Percentiles rank a stretch among this genome's conserved stretches.
Evolutionary conservation across 92 coral and sea anemone genomes (phyloP).

Genomic region (Porites rus): DNA sequence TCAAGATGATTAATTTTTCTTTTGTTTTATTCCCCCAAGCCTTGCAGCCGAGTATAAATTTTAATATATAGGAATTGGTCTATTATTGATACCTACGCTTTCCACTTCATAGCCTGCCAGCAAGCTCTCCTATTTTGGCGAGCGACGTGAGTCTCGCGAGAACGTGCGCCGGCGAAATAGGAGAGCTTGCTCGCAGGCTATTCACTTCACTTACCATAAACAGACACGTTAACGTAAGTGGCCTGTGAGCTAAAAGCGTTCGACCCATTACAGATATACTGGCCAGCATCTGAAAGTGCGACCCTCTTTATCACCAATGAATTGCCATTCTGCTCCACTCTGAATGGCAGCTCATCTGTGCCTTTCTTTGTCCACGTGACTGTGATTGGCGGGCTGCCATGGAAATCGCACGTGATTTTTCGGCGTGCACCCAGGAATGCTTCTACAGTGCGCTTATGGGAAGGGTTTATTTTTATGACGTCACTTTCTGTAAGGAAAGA

Average conservation of each 20-base stretch:
- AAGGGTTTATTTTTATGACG: conserved; percentile 15
- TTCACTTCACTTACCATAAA: conserved; percentile 74
- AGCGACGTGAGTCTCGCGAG: too few relatives aligned
- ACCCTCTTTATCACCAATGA: conserved; percentile 52
- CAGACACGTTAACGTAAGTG: conserved; percentile 64
- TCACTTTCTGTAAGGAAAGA: conserved; percentile 21
- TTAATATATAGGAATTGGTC: too few relatives aligned
- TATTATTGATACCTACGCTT: too few relatives aligned
- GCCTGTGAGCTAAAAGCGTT: conserved; percentile 73
- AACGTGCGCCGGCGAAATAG: too few relatives aligned
- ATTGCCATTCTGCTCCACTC: conserved; percentile 29
- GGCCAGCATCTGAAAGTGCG: conserved; percentile 67
- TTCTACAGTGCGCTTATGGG: conserved; percentile 24
- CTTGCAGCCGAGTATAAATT: too few relatives aligned
- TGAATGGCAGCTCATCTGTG: conserved; percentile 30
- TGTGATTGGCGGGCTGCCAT: conserved; percentile 66
- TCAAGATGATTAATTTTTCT: too few relatives aligned
- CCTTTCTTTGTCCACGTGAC: conserved; percentile 80
- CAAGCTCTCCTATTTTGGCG: too few relatives aligned
- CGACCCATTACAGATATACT: conserved; percentile 77
- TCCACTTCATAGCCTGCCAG: not conserved
- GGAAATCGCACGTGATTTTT: conserved; percentile 64
- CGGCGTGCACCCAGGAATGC: conserved; percentile 33
- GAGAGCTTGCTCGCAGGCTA: too few relatives aligned
- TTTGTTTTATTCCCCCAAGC: too few relatives aligned